Percentiles rank a stretch among this genome's conserved stretches.
phyloP scores from a whole-genome alignment of 2,113 vertebrate species.

The Acanthisitta chloris region DNA sequence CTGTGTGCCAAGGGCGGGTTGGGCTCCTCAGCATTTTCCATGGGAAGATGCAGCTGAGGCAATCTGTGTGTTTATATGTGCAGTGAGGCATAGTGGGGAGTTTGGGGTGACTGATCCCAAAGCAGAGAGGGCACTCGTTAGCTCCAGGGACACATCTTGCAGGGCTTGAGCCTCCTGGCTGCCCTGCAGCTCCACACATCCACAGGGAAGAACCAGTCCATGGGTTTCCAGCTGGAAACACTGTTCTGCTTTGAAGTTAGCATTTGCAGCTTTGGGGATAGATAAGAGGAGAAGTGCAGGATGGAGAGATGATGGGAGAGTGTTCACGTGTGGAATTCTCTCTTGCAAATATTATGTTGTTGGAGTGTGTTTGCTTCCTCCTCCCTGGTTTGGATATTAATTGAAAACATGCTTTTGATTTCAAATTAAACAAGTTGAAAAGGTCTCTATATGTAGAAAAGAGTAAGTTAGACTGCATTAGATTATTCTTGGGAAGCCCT shows the following conservation, averaged over 20 bases:
- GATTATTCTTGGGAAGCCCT: neutral
- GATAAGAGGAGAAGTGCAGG: neutral
- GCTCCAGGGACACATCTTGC: rapidly evolving
- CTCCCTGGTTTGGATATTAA: neutral
- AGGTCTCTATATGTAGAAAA: neutral
- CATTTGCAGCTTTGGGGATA: neutral
- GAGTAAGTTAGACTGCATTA: neutral
- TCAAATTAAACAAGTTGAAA: neutral
- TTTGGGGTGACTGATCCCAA: neutral
- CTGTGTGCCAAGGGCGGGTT: neutral
- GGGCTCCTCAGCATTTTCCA: rapidly evolving
- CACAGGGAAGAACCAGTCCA: neutral
- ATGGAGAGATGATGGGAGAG: neutral
- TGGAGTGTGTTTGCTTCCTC: neutral
- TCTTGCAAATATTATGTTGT: neutral
- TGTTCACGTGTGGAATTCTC: neutral
- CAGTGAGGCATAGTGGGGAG: rapidly evolving
- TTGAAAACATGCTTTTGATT: neutral
- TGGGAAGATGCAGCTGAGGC: neutral
- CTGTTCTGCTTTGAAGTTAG: neutral
- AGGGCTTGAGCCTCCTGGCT: neutral
- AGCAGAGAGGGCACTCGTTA: neutral
- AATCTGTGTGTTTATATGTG: rapidly evolving
- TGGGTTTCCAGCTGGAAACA: neutral
- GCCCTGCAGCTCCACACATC: neutral